Evolutionary conservation across 2,797 vertebrate species (phyloP).

Genomic region (Sardinella longiceps): DNA sequence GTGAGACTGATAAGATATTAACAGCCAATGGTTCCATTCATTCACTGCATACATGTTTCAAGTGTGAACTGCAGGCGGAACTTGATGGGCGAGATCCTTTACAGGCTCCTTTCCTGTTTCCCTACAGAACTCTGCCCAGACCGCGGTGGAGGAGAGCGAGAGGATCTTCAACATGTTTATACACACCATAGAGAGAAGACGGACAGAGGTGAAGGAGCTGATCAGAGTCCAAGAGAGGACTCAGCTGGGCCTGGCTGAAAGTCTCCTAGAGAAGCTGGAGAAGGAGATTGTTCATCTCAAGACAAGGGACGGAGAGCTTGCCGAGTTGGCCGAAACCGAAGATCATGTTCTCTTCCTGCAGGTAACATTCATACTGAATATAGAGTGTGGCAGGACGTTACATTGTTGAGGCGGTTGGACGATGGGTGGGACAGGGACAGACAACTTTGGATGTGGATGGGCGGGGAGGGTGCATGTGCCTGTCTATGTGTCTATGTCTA

Average conservation of each 20-base stretch:
- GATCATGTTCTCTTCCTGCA: not conserved
- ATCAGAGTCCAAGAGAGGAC: not conserved
- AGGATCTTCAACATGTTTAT: conserved; percentile 3
- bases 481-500: no score
- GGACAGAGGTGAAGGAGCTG: not conserved
- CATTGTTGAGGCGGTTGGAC: no score
- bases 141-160: not conserved
- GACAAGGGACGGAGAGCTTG: not conserved
- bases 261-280: not conserved
- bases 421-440: no score
- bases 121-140: not conserved
- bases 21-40: not conserved
- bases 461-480: no score
- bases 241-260: not conserved
- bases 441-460: no score
- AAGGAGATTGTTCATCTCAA: not conserved
- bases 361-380: not conserved
- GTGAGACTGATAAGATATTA: not conserved
- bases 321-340: not conserved
- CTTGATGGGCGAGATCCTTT: not conserved
- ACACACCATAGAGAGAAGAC: not conserved
- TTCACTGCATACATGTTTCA: no score
- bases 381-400: no score
- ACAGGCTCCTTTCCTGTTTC: not conserved
- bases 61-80: no score